Conservation (phyloP, 2,113 vertebrate species). For the Ammodytes marinus region DNA sequence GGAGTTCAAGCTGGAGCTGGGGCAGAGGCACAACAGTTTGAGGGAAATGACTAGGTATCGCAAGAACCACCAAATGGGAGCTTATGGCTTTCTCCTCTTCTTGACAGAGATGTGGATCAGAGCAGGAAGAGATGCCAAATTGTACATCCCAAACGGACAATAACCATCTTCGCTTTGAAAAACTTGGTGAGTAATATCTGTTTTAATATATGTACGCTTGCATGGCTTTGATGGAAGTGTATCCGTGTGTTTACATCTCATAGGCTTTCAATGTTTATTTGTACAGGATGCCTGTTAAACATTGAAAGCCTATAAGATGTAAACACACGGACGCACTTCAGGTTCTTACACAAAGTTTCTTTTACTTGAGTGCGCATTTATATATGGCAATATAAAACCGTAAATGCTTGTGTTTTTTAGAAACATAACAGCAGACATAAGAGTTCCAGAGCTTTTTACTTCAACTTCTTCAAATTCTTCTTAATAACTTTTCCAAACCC, state of each 20-base stretch:
- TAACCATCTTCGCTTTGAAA: conserved; percentile 34
- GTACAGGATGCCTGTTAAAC: no score
- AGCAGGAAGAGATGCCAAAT: conserved; percentile 35
- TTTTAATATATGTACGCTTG: conserved; percentile 18
- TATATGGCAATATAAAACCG: conserved; percentile 25
- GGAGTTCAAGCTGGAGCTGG: conserved; percentile 18
- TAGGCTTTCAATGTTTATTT: conserved; percentile 17
- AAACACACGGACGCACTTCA: conserved; percentile 22
- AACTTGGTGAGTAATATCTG: conserved; percentile 74
- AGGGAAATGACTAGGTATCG: conserved; percentile 28
- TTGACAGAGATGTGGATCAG: conserved; percentile 60
- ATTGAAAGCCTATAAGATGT: no score
- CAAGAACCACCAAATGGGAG: conserved; percentile 20
- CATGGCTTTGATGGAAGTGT: conserved; percentile 17
- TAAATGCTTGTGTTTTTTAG: not conserved
- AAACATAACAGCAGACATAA: not conserved
- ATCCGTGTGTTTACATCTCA: conserved; percentile 22
- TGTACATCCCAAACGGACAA: conserved; percentile 29
- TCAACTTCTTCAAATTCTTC: not conserved
- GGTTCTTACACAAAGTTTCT: conserved; percentile 42
- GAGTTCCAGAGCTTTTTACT: not conserved
- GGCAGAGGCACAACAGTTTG: conserved; percentile 40
- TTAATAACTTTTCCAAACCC: conserved; percentile 5
- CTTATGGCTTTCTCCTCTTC: conserved; percentile 66
- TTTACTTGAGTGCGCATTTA: conserved; percentile 17